Conservation (phyloP, 1,140 invertebrate genomes). For the Aphaenogaster floridana region DNA sequence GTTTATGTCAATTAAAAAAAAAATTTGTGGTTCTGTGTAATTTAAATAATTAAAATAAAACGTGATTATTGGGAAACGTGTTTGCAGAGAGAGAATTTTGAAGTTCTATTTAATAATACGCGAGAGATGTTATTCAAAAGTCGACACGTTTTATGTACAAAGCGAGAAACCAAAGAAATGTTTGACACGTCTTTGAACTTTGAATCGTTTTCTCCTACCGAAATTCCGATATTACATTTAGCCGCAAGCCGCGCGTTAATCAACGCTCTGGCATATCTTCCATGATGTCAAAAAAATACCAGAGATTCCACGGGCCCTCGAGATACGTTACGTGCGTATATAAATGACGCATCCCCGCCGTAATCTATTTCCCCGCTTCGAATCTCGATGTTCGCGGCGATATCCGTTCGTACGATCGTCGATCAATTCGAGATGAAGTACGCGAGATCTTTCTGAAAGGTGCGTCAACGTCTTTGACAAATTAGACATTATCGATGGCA, state of each 20-base stretch:
- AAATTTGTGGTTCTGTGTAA: background rate
- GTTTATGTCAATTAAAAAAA: no score
- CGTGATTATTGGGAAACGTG: background rate
- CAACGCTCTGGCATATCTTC: constrained; percentile 11
- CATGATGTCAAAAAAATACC: constrained; percentile 49
- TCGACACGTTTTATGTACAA: background rate
- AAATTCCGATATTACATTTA: constrained; percentile 32
- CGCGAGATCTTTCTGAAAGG: background rate
- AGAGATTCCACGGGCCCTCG: constrained; percentile 65
- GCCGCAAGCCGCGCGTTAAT: background rate
- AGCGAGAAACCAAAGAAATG: background rate
- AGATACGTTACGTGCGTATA: constrained; percentile 33
- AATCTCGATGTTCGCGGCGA: constrained; percentile 69
- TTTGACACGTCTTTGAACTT: background rate
- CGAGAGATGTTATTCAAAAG: background rate
- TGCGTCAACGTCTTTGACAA: constrained; percentile 28
- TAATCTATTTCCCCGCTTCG: constrained; percentile 67
- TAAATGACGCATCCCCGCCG: constrained; percentile 55
- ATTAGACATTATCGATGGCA: background rate
- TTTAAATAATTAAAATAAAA: background rate
- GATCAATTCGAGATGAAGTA: constrained; percentile 67
- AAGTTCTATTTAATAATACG: background rate
- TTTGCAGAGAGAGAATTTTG: background rate
- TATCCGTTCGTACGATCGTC: constrained; percentile 55
- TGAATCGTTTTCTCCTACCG: background rate